Evolutionary conservation across 1,140 invertebrate species (phyloP), one percentile per base, ranked within the genome.

Genomic region (Agraylea sexmaculata): DNA sequence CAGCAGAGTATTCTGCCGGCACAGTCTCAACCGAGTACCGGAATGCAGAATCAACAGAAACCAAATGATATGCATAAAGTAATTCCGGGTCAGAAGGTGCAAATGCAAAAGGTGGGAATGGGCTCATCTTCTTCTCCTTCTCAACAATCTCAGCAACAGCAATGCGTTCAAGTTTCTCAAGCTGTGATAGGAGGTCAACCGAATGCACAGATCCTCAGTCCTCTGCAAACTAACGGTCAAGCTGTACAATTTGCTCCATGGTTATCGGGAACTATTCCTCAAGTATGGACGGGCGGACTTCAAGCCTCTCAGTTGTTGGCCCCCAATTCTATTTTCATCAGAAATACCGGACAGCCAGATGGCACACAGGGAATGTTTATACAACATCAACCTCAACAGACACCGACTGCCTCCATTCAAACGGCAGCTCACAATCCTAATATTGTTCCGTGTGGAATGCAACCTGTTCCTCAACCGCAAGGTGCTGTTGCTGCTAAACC

Each of bases 291-390:
- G 1, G 60, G 63, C 1, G 61, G 62, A 1, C 48, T 66, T 4
- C 46, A 43, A 37, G 19, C 38, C 2, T 48, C 46, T 2, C 42
- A 48, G 2, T 54, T 83, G 1, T 59, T 82, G 3, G 71, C 74
- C 1, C 78, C 76, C 3, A 88, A 87, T 63, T 80, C 79, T 17
- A 88, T 88, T 50, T 87, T 89, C 50, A 87, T 90, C 47, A 62
- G 86, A 40, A 80, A 83, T 6, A 70, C 75, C 2, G 59, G 67
- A 0, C 83, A 86, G 51, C 77, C 78, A 8, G 84, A 88, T 55
- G 74, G 76, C 11, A 59, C 59, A 0, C 52, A 51, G 19, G 64
- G 69, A 33, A 88, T 91, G 80, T 87, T 86, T 50, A 87, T 91
- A 48, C 85, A 87, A 53, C 85, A 87, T 55, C 83, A 78, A 54